Base-by-base conservation (phyloP, 2,797 vertebrate genomes). In the Poeciliopsis paucimaculata region DNA sequence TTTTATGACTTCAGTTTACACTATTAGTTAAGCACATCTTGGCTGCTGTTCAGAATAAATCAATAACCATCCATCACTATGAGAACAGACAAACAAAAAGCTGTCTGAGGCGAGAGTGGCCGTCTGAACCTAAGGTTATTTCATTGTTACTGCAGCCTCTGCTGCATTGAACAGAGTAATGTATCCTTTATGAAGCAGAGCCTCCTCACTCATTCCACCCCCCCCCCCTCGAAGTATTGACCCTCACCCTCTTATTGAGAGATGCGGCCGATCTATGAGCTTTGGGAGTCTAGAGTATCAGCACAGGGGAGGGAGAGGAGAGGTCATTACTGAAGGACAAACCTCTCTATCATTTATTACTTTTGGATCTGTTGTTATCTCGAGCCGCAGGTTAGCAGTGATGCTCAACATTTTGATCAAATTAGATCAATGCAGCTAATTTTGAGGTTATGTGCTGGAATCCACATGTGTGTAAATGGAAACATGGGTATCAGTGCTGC, bases 231-330 rank as follows among this genome's bases (percentile, higher is more conserved):
- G 75, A 77, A 78, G 68, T 89, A 93, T 92, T 91, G 94, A 94
- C 91, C 90, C 90, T 84, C 77, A 66, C 70, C 73, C 90, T 84
- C 82, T 76, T 88, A 77, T 28, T 89, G 75, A 47, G 53, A 80
- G 70, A 76, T 78, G 84, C 66, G 18, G 72, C 77, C 28, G 2
- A 55, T 83, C 89, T 77, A 84, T 85, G 89, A 91, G 90, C 88
- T 66, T 15, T 73, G 90, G 84, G 89, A 93, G 83, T 88, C 46
- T 94, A 80, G 85, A 84, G 64, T 92, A 87, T 86, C 92, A 73
- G 76, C 73, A 13, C 72, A 64, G 70, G 28, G 73, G 71, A 12
- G 46, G n/a, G 7, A 46, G 75, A 77, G 72, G 62, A 51, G 51
- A n/a, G 75, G 60, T 9, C 55, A 43, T 36, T 60, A 28, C 41